Percentiles rank a stretch among this genome's conserved stretches.
Conservation (phyloP, 2,113 vertebrate genomes). For the Blennius ocellaris region DNA sequence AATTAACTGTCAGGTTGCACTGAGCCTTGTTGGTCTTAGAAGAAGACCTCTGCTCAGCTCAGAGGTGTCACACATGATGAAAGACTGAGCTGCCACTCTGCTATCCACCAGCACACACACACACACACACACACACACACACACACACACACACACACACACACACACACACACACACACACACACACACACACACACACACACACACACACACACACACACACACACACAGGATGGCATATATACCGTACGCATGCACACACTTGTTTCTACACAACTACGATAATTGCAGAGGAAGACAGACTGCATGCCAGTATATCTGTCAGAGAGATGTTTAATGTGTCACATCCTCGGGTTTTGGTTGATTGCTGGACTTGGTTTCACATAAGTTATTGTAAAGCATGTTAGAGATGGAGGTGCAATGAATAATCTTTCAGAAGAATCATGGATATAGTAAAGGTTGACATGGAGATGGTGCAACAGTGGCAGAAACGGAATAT, state of each 20-base stretch:
- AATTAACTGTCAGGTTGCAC: conserved; percentile 18
- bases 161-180: not conserved
- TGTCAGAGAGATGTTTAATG: not conserved
- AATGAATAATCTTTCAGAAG: no score
- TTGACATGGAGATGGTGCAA: no score
- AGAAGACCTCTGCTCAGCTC: conserved; percentile 22
- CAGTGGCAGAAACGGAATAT: no score
- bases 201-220: conserved; percentile 3
- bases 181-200: not conserved
- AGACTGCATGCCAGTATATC: not conserved
- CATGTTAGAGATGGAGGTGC: no score
- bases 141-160: conserved; percentile 3
- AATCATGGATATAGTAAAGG: no score
- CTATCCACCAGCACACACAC: conserved; percentile 4
- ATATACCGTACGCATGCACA: no score
- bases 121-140: not conserved
- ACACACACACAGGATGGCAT: no score
- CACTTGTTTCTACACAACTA: not conserved
- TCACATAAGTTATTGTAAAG: no score
- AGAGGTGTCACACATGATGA: conserved; percentile 14
- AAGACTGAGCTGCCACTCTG: conserved; percentile 15
- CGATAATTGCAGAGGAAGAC: not conserved
- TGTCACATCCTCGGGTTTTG: no score
- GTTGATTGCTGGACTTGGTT: no score
- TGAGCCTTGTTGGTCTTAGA: conserved; percentile 9